Evolutionary conservation across 2,113 vertebrate genomes (phyloP).

Genomic region (Rutilus rutilus): DNA sequence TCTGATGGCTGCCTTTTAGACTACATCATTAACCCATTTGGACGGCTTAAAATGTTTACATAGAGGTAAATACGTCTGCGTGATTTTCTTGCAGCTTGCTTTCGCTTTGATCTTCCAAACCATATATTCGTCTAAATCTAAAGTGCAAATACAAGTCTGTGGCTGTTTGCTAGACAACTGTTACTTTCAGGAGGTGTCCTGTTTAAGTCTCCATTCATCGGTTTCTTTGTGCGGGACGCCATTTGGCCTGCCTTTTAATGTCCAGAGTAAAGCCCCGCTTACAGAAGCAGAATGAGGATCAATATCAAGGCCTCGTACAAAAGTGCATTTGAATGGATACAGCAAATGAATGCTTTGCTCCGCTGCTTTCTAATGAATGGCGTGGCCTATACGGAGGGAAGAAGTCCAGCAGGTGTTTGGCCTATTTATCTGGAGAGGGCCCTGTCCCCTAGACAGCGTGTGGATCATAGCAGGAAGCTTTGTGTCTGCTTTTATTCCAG

Average conservation of each 20-base stretch:
- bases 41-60: conserved; percentile 29
- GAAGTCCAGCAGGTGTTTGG: conserved; percentile 82
- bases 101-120: conserved; percentile 12
- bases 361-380: conserved; percentile 69
- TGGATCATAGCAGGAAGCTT: conserved; percentile 84
- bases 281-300: conserved; percentile 50
- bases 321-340: conserved; percentile 70
- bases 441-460: conserved; percentile 72
- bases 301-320: conserved; percentile 62
- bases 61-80: neutral
- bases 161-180: conserved; percentile 24
- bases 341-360: conserved; percentile 71
- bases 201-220: conserved; percentile 44
- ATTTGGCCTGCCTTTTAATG: conserved; percentile 49
- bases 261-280: conserved; percentile 47
- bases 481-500: conserved; percentile 83
- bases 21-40: conserved; percentile 41
- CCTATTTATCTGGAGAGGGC: conserved; percentile 78
- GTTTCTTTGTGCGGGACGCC: conserved; percentile 29
- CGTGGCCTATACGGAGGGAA: conserved; percentile 72
- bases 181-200: conserved; percentile 28
- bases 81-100: neutral
- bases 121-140: neutral
- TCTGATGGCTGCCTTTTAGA: conserved; percentile 49
- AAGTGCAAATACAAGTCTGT: neutral